Evolutionary conservation across 2,888 invertebrate species (phyloP), one percentile per base, ranked within the genome.

Genomic region (Bedellia somnulentella): DNA sequence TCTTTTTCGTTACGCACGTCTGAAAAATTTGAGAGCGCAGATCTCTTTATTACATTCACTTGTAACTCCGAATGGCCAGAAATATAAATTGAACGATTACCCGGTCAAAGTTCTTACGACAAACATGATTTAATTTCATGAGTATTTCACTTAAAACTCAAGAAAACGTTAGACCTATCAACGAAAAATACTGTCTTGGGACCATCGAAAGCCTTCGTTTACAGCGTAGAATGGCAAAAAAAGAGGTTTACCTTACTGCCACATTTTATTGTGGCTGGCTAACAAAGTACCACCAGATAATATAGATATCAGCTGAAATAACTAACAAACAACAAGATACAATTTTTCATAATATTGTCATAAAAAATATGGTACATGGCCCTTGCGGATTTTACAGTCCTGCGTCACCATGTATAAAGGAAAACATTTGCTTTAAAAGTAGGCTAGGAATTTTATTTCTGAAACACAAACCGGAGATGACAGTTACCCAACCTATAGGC

Each of bases 161-260:
- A 27, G 8, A 26, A 14, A 16, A 4, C 30, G 13, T 27, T 33
- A 11, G 12, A 30, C n/a, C 16, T 30, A 15, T n/a, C 30, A 3
- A 27, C 22, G 2, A 33, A 30, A 14, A n/a, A 27, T 5, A 14
- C 22, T n/a, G 14, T 30, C 3, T 33, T 33, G 31, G 31, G 33
- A 21, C 5, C 25, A 25, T 17, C 18, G 9, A 6, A 32, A 34
- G 13, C 17, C 25, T 32, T 26, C 12, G 13, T 36, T 35, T 38
- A 36, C 24, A 35, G 37, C 11, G 36, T 40, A 3, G 39, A 43
- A 30, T 42, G 42, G 38, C 42, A 43, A 32, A 43, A n/a, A 42
- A 31, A 27, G 37, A 35, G 39, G 40, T 27, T 37, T 39, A 22
- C 39, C 39, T 12, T 38, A 38, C 24, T 32, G 34, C 18, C 38